These are phyloP conservation scores for Hanleya hanleyi DNA, from an alignment of 2,888 invertebrate genomes.

Conservation along the genomic window DNA sequence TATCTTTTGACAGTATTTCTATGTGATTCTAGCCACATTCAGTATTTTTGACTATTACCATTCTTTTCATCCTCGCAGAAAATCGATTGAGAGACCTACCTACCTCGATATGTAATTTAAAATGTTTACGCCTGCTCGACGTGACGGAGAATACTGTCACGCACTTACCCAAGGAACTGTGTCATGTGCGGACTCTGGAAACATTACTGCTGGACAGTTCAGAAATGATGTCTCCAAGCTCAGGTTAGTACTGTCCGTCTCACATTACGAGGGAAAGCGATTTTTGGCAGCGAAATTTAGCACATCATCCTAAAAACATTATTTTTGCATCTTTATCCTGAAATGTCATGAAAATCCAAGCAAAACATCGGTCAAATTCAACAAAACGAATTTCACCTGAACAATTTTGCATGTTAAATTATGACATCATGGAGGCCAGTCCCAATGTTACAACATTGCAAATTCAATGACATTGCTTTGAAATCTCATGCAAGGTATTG, in stretches of 20 bases:
- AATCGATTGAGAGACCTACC: slow-evolving; percentile 66
- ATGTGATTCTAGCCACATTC: neutral
- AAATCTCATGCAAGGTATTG: too few species aligned
- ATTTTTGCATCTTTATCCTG: too few species aligned
- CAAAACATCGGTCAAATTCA: too few species aligned
- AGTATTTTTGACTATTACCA: too few species aligned
- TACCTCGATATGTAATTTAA: slow-evolving; percentile 50
- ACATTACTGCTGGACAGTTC: slow-evolving; percentile 79
- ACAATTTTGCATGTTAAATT: too few species aligned
- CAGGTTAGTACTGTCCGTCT: slow-evolving; percentile 47
- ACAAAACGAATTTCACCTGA: too few species aligned
- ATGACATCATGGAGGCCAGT: too few species aligned
- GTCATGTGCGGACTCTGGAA: slow-evolving; percentile 79
- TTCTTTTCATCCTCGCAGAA: slow-evolving; percentile 49
- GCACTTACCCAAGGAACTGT: slow-evolving; percentile 76
- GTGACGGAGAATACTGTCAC: slow-evolving; percentile 65
- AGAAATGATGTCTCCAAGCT: slow-evolving; percentile 80
- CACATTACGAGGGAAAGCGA: neutral
- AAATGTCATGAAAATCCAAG: too few species aligned
- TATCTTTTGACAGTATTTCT: neutral
- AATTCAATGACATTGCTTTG: too few species aligned
- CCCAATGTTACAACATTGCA: too few species aligned
- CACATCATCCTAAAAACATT: too few species aligned
- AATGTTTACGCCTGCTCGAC: slow-evolving; percentile 61
- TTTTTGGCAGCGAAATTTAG: too few species aligned